Evolutionary conservation across 92 coral and sea anemone species (phyloP).

Genomic region (Montipora capitata): DNA sequence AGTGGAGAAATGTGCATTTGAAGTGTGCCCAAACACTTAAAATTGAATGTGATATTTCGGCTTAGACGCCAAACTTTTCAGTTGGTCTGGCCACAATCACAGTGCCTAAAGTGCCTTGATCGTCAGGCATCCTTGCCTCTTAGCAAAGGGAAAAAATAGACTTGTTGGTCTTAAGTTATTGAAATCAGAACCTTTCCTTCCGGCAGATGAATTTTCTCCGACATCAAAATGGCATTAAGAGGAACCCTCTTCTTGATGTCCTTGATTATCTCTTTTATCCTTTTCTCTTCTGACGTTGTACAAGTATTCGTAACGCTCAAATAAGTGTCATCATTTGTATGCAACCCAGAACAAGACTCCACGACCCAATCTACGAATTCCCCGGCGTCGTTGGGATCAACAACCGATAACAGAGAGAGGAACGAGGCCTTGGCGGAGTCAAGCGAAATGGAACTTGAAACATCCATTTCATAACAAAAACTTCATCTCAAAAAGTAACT

Average conservation of each 20-base stretch:
- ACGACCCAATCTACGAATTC: conserved; percentile 84
- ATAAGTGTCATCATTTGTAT: conserved; percentile 16
- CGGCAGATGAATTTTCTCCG: conserved; percentile 72
- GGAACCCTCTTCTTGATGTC: conserved; percentile 80
- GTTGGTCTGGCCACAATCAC: too few species aligned
- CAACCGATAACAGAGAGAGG: conserved; percentile 67
- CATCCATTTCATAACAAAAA: conserved; percentile 15
- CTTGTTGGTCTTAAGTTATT: too few species aligned
- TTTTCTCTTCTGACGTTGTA: conserved; percentile 56
- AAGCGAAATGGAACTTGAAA: conserved; percentile 18
- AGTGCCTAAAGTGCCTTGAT: too few species aligned
- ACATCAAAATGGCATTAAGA: conserved; percentile 52
- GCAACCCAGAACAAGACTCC: conserved; percentile 57
- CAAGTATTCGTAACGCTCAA: background rate
- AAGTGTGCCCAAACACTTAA: too few species aligned
- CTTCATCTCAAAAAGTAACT: background rate
- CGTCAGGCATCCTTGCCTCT: too few species aligned
- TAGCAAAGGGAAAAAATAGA: too few species aligned
- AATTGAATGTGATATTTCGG: too few species aligned
- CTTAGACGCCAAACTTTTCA: too few species aligned
- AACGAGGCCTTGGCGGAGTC: conserved; percentile 74
- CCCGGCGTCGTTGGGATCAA: conserved; percentile 73
- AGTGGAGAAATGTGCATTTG: too few species aligned
- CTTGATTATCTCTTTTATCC: conserved; percentile 62
- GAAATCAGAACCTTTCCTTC: conserved; percentile 18